Percentiles rank a stretch among this genome's conserved stretches.
These are phyloP conservation scores for Tipula helvola DNA, from an alignment of 2,888 invertebrate genomes.

Conservation along the genomic window DNA sequence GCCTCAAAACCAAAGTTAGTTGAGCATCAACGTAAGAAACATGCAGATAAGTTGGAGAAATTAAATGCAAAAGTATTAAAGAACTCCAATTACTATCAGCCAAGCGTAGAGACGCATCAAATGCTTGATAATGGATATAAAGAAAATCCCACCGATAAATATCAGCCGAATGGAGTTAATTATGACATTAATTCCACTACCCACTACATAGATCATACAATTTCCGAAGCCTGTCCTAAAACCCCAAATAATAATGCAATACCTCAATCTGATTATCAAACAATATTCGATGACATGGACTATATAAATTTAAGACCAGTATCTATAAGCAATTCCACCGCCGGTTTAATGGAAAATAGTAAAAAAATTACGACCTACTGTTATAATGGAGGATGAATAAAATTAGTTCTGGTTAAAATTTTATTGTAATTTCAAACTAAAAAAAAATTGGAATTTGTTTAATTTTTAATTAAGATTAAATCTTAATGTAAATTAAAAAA, in stretches of 20 bases:
- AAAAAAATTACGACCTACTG: background rate
- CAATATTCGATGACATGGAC: background rate
- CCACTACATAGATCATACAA: background rate
- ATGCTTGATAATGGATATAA: background rate
- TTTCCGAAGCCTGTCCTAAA: background rate
- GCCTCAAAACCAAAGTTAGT: conserved; percentile 62
- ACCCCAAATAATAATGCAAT: background rate
- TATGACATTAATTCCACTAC: conserved; percentile 5
- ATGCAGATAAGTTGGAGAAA: conserved; percentile 30
- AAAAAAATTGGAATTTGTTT: background rate
- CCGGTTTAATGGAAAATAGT: background rate
- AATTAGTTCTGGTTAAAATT: background rate
- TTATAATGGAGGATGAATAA: conserved; percentile 7
- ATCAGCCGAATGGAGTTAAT: background rate
- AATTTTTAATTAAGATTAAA: background rate
- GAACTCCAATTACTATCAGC: background rate
- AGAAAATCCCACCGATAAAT: background rate
- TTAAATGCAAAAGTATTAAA: background rate
- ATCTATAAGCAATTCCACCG: background rate
- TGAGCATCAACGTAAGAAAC: conserved; percentile 54
- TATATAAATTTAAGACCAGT: background rate
- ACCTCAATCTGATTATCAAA: background rate
- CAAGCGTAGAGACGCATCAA: background rate
- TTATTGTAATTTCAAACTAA: background rate
- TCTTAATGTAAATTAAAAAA: background rate